These are phyloP conservation scores for Pangasius djambal DNA, from an alignment of 2,797 vertebrate genomes.

Conservation along the genomic window DNA sequence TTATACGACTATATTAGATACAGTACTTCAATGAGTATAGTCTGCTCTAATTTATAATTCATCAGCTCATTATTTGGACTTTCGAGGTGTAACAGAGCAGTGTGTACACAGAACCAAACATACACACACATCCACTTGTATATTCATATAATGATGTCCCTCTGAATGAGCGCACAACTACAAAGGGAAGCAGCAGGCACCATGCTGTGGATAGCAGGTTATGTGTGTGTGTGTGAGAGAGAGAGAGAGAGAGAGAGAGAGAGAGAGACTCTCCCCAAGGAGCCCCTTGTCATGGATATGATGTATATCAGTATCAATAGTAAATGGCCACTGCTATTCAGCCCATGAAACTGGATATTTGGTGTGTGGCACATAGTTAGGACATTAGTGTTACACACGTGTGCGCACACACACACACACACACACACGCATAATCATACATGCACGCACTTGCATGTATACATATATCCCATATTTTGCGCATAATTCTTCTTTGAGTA, in stretches of 20 bases:
- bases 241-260: constrained; percentile 33
- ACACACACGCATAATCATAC: constrained; percentile 42
- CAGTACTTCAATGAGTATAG: not conserved
- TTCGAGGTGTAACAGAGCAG: constrained; percentile 8
- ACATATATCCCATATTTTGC: constrained; percentile 22
- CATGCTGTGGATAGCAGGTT: constrained; percentile 8
- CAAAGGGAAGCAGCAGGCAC: constrained; percentile 28
- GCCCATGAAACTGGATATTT: constrained; percentile 61
- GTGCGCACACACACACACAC: constrained; percentile 33
- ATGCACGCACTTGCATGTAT: constrained; percentile 8
- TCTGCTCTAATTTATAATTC: not conserved
- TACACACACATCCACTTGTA: constrained; percentile 20
- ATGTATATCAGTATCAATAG: constrained; percentile 64
- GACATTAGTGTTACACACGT: constrained; percentile 51
- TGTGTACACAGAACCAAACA: constrained; percentile 21
- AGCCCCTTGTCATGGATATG: constrained; percentile 62
- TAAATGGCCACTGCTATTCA: constrained; percentile 63
- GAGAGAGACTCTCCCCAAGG: constrained; percentile 48
- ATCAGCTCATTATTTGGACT: constrained; percentile 23
- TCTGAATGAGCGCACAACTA: constrained; percentile 35
- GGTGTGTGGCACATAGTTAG: constrained; percentile 57
- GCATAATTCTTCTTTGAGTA: not conserved
- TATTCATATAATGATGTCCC: constrained; percentile 14
- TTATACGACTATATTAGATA: not conserved
- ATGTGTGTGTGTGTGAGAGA: constrained; percentile 34